Evolutionary conservation across 2,113 vertebrate species (phyloP).

Genomic region (Semicossyphus pulcher): DNA sequence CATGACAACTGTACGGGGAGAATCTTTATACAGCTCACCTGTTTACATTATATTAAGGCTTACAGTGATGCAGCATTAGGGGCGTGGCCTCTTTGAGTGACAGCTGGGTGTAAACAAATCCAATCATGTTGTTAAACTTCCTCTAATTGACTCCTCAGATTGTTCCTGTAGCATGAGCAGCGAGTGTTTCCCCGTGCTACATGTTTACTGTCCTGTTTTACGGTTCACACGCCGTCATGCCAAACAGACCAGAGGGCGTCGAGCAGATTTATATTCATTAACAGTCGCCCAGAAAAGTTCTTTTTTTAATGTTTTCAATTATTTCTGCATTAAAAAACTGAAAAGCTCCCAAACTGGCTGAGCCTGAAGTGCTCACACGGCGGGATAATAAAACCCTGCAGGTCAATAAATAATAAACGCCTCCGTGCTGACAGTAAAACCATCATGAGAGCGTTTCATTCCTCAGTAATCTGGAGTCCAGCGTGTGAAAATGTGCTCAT

Average conservation of each 20-base stretch:
- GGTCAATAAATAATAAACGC: constrained; percentile 47
- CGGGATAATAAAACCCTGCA: constrained; percentile 21
- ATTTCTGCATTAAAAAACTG: constrained; percentile 43
- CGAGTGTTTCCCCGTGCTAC: constrained; percentile 22
- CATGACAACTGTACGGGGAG: too few relatives aligned
- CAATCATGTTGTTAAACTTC: too few relatives aligned
- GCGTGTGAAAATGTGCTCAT: constrained; percentile 4
- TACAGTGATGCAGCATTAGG: too few relatives aligned
- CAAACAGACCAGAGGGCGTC: constrained; percentile 59
- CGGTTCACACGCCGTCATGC: constrained; percentile 18
- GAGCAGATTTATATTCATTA: constrained; percentile 45
- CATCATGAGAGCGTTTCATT: constrained; percentile 9
- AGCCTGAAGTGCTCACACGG: background rate
- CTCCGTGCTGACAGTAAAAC: constrained; percentile 36
- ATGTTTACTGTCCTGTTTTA: constrained; percentile 47
- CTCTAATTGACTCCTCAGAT: too few relatives aligned
- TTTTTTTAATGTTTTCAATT: constrained; percentile 56
- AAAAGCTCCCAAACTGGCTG: constrained; percentile 18
- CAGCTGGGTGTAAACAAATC: too few relatives aligned
- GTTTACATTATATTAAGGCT: too few relatives aligned
- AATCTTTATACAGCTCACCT: too few relatives aligned
- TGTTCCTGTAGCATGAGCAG: background rate
- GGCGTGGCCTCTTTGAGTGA: too few relatives aligned
- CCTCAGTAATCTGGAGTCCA: constrained; percentile 31
- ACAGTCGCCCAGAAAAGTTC: constrained; percentile 22